Percentiles rank a stretch among this genome's conserved stretches.
Conservation (phyloP, 2,113 vertebrate species). For the Thryonomys swinderianus region DNA sequence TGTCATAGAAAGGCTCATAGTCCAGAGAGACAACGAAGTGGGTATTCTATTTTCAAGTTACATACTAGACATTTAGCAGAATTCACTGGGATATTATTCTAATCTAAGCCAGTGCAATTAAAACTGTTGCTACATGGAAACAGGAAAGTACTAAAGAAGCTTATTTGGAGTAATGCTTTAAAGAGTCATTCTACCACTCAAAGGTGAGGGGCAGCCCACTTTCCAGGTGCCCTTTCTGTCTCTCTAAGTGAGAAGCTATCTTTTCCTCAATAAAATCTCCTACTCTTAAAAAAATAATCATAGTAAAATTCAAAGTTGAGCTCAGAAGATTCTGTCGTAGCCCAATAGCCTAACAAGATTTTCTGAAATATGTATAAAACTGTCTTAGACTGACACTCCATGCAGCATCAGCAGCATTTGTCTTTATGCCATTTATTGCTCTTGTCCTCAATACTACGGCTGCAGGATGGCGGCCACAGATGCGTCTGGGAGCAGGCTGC, state of each 20-base stretch:
- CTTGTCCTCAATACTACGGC: background rate
- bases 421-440: background rate
- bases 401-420: conserved; percentile 4
- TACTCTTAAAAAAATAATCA: too few relatives aligned
- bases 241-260: too few relatives aligned
- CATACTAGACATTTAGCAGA: background rate
- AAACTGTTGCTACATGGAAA: conserved; percentile 50
- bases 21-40: background rate
- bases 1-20: background rate
- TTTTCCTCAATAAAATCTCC: too few relatives aligned
- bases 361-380: background rate
- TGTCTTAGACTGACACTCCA: background rate
- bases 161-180: conserved; percentile 14
- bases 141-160: background rate
- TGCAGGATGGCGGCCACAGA: too few relatives aligned
- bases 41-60: background rate
- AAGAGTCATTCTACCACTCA: conserved; percentile 24
- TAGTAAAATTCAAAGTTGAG: background rate
- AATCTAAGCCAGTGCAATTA: conserved; percentile 24
- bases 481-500: too few relatives aligned
- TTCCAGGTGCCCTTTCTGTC: too few relatives aligned
- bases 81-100: background rate
- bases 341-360: background rate
- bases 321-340: background rate
- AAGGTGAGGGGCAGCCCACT: background rate